Evolutionary conservation across 2,113 vertebrate genomes (phyloP).

Genomic region (Hepsetus odoe): DNA sequence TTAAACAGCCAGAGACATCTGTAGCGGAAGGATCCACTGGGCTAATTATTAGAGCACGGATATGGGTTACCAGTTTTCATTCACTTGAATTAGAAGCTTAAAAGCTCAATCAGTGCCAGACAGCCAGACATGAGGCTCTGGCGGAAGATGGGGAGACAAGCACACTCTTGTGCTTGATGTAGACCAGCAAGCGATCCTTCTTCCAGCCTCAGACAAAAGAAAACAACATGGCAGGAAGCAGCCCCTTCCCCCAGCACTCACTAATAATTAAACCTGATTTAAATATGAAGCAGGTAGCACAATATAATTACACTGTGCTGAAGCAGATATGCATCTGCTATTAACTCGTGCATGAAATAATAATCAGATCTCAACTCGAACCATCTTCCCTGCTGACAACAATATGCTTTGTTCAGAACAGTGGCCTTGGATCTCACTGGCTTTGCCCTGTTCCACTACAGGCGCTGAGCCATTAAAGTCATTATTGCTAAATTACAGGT

Average conservation of each 20-base stretch:
- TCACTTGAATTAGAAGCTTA: constrained; percentile 19
- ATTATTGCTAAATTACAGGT: constrained; percentile 47
- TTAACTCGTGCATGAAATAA: neutral
- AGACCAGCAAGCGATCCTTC: neutral
- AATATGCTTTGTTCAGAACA: constrained; percentile 4
- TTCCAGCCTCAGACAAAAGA: constrained; percentile 32
- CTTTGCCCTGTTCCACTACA: constrained; percentile 7
- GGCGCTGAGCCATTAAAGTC: constrained; percentile 24
- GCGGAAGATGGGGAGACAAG: neutral
- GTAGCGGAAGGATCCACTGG: neutral
- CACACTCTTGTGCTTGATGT: neutral
- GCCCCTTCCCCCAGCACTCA: constrained; percentile 8
- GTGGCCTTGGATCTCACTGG: constrained; percentile 16
- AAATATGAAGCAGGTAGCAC: constrained; percentile 5
- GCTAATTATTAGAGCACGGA: constrained; percentile 30
- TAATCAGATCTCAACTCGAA: neutral
- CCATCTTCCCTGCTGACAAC: neutral
- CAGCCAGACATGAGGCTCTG: constrained; percentile 27
- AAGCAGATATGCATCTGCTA: neutral
- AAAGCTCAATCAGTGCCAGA: constrained; percentile 34
- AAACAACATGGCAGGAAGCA: constrained; percentile 22
- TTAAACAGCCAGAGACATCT: neutral
- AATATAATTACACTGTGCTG: neutral
- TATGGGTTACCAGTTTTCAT: constrained; percentile 16
- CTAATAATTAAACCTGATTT: constrained; percentile 23